Evolutionary conservation across 2,888 invertebrate genomes (phyloP).

Genomic region (Hanleya hanleyi): DNA sequence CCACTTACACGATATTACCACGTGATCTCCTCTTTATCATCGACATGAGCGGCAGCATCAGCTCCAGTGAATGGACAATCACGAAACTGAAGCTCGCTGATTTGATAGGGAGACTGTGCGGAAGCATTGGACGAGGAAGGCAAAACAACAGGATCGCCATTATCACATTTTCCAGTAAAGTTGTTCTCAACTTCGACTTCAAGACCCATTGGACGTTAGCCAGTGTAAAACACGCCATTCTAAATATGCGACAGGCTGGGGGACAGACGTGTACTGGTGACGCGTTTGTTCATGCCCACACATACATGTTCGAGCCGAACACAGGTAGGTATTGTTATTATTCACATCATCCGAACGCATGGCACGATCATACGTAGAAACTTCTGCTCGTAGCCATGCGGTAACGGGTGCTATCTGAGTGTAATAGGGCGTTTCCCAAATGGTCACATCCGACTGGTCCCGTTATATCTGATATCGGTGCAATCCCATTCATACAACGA

Average conservation of each 20-base stretch:
- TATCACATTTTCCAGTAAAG: not conserved
- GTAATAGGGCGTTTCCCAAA: too few relatives aligned
- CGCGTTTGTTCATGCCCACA: not conserved
- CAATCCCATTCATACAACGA: too few relatives aligned
- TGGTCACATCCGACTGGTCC: too few relatives aligned
- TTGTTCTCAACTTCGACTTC: constrained; percentile 1
- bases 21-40: not conserved
- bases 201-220: not conserved
- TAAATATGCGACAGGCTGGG: not conserved
- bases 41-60: constrained; percentile 2
- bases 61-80: not conserved
- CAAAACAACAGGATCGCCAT: not conserved
- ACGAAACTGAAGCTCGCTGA: not conserved
- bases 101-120: not conserved
- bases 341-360: too few relatives aligned
- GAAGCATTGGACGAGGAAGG: not conserved
- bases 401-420: too few relatives aligned
- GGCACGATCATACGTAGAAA: too few relatives aligned
- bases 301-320: not conserved
- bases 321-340: too few relatives aligned
- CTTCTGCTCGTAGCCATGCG: too few relatives aligned
- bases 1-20: too few relatives aligned
- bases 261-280: not conserved
- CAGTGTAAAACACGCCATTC: not conserved
- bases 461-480: too few relatives aligned